Evolutionary conservation across 2,797 vertebrate genomes (phyloP), one percentile per base, ranked within the genome.

Genomic region (Acrossocheilus wenchowensis): DNA sequence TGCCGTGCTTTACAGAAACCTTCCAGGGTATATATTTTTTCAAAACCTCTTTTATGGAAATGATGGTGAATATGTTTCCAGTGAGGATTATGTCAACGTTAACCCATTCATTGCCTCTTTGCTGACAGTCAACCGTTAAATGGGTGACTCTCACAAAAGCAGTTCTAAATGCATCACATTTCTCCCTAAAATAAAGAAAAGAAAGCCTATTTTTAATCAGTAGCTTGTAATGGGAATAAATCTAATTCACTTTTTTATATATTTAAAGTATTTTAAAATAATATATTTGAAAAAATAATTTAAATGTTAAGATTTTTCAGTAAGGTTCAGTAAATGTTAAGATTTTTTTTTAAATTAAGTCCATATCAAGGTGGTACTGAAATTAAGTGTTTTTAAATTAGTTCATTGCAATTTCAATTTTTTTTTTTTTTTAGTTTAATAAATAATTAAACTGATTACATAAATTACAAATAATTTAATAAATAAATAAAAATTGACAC

Each of bases 1-100:
- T 57, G 43, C 86, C 4, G 52, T n/a, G 39, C 82, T 81, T 83
- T 60, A 81, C 72, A 52, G 26, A 85, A 48, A 48, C 68, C 48
- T 84, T 90, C 89, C 89, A 87, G 86, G 69, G 30, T 57, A 77
- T 87, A 50, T 71, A 78, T 78, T 84, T 87, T 82, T 88, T 86
- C 43, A 64, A 81, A 81, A 78, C 41, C 52, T 71, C 54, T 45
- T 83, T 85, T 83, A 78, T 82, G 71, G 73, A 82, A 78, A 78
- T 36, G 11, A 81, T 81, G 79, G n/a, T 83, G 72, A 83, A 69
- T 62, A 64, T 69, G 36, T 84, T 84, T 84, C 48, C 74, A 84
- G 62, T 34, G 78, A 81, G 60, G 19, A 66, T 81, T 66, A 74
- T 87, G 84, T 81, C 83, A 64, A 15, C 50, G 4, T 36, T 86